Percentiles rank a stretch among this genome's conserved stretches.
These are phyloP conservation scores for Zaprionus capensis DNA, from an alignment of 1,140 invertebrate species.

Conservation along the genomic window DNA sequence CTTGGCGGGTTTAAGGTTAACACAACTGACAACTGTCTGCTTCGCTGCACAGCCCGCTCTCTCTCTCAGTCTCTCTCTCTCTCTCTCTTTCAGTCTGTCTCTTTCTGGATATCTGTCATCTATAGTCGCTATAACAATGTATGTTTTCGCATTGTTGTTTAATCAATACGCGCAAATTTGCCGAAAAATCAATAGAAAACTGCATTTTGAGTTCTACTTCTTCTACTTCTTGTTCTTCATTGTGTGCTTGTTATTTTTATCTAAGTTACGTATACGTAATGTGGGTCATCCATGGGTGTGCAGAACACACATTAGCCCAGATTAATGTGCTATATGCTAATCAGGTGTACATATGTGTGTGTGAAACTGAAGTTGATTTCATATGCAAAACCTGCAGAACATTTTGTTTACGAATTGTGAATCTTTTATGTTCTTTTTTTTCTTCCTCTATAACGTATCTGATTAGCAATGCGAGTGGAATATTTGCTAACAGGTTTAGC, in stretches of 20 bases:
- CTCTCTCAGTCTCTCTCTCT: not conserved
- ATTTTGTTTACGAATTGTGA: slow-evolving; percentile 13
- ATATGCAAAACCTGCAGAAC: slow-evolving; percentile 25
- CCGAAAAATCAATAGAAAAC: slow-evolving; percentile 29
- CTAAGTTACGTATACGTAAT: slow-evolving; percentile 46
- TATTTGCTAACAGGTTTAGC: slow-evolving; percentile 27
- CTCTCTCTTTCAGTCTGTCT: not conserved
- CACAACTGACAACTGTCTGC: slow-evolving; percentile 5
- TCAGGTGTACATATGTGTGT: not conserved
- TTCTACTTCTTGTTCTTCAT: not conserved
- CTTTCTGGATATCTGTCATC: not conserved
- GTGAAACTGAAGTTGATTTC: slow-evolving; percentile 18
- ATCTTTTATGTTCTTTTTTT: slow-evolving; percentile 18
- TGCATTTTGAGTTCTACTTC: slow-evolving; percentile 17
- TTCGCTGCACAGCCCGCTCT: not conserved
- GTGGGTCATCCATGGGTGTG: slow-evolving; percentile 25
- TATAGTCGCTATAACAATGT: slow-evolving; percentile 51
- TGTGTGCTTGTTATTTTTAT: slow-evolving; percentile 19
- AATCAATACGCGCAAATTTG: slow-evolving; percentile 51
- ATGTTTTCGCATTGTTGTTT: slow-evolving; percentile 43
- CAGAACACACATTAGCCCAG: slow-evolving; percentile 3
- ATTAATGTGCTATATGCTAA: slow-evolving; percentile 20
- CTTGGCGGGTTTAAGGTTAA: slow-evolving; percentile 46
- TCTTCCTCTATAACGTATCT: not conserved
- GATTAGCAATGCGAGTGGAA: slow-evolving; percentile 9